Percentiles rank a stretch among this genome's conserved stretches.
Conservation (phyloP, 64 coral and sea anemone species). For the Dendronephthya gigantea region DNA sequence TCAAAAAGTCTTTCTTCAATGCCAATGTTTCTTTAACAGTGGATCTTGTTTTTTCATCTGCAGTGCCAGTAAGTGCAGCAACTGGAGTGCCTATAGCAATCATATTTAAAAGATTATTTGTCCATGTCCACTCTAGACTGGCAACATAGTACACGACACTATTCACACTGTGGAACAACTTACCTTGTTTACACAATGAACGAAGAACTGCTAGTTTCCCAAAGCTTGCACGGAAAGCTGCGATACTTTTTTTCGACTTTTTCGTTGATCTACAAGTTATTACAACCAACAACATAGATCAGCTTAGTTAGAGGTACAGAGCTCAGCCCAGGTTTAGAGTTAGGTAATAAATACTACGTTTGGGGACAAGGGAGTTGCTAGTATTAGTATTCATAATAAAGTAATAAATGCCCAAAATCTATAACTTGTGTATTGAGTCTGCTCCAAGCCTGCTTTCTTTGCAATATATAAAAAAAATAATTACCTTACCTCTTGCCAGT, state of each 20-base stretch:
- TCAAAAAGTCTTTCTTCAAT: neutral
- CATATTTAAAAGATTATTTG: neutral
- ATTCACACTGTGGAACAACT: neutral
- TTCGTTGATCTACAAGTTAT: neutral
- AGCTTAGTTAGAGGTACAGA: neutral
- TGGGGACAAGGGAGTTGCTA: neutral
- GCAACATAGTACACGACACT: neutral
- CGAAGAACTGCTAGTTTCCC: neutral
- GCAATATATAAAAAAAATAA: too few relatives aligned
- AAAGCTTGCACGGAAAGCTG: neutral
- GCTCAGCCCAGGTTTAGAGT: neutral
- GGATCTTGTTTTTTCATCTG: neutral
- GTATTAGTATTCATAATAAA: neutral
- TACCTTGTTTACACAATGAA: neutral
- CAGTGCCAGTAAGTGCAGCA: neutral
- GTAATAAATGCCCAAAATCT: too few relatives aligned
- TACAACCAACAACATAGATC: too few relatives aligned
- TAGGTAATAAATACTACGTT: too few relatives aligned
- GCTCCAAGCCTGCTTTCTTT: too few relatives aligned
- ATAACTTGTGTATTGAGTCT: too few relatives aligned
- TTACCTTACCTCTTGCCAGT: neutral
- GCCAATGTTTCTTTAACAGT: neutral
- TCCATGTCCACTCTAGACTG: too few relatives aligned
- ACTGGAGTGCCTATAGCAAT: neutral
- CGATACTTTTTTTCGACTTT: neutral